Evolutionary conservation across 2,797 vertebrate genomes (phyloP).

Genomic region (Hoplostethus atlanticus): DNA sequence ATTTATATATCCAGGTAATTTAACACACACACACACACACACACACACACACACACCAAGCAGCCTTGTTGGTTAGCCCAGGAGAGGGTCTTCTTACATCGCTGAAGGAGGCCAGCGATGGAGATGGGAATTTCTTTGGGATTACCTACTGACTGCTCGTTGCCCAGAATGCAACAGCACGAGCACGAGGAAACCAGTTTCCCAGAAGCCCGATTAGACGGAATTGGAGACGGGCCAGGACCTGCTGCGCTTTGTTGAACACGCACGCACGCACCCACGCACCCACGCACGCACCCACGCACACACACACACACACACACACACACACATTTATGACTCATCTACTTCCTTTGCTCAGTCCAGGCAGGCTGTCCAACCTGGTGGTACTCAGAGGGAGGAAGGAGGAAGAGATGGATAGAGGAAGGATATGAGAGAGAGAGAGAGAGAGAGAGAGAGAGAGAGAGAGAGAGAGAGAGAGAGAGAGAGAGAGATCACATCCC

Average conservation of each 20-base stretch:
- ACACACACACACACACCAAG: too few species aligned
- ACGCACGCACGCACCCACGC: slow-evolving; percentile 12
- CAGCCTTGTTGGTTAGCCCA: too few species aligned
- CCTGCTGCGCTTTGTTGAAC: slow-evolving; percentile 27
- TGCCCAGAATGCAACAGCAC: slow-evolving; percentile 64
- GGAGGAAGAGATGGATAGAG: background rate
- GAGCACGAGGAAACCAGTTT: slow-evolving; percentile 62
- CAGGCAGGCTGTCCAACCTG: background rate
- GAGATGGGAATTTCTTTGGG: slow-evolving; percentile 60
- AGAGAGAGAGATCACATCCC: background rate
- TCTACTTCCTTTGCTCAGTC: background rate
- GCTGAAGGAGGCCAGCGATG: slow-evolving; percentile 52
- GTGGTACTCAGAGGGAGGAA: background rate
- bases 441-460: too few species aligned
- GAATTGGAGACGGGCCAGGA: slow-evolving; percentile 55
- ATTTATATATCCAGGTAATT: too few species aligned
- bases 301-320: slow-evolving; percentile 12
- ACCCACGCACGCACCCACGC: slow-evolving; percentile 9
- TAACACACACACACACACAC: slow-evolving; percentile 12
- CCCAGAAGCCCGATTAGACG: slow-evolving; percentile 68
- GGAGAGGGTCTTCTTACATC: slow-evolving; percentile 38
- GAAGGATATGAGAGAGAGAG: background rate
- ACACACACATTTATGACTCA: slow-evolving; percentile 7
- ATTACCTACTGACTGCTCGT: slow-evolving; percentile 56
- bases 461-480: background rate